Percentiles rank a stretch among this genome's conserved stretches.
phyloP scores from a whole-genome alignment of 2,113 vertebrate species.

The Xiphophorus hellerii region DNA sequence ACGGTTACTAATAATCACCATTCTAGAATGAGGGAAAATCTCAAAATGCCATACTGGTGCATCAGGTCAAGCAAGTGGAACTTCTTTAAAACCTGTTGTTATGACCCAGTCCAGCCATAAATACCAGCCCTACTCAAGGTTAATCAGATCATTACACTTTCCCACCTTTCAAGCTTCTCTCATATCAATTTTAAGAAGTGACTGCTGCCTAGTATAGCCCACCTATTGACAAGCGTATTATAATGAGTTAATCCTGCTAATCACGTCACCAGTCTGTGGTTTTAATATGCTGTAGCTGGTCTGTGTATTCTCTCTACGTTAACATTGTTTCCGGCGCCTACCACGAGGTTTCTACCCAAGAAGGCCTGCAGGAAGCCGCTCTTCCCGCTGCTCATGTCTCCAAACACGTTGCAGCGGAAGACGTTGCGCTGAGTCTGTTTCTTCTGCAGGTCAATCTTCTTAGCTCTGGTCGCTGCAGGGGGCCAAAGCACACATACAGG shows the following conservation, averaged over 20 bases:
- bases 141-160: not conserved
- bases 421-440: constrained; percentile 96
- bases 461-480: constrained; percentile 91
- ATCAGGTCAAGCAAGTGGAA: no score
- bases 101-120: not conserved
- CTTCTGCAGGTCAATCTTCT: constrained; percentile 97
- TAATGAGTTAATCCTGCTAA: constrained; percentile 14
- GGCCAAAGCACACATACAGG: constrained; percentile 3
- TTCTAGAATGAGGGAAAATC: no score
- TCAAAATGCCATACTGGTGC: no score
- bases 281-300: constrained; percentile 2
- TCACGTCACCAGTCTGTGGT: constrained; percentile 2
- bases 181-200: not conserved
- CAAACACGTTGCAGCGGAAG: constrained; percentile 95
- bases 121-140: not conserved
- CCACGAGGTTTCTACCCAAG: constrained; percentile 90
- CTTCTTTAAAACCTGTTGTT: not conserved
- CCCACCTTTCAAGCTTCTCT: not conserved
- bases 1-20: no score
- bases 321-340: constrained; percentile 62
- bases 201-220: not conserved
- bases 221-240: not conserved
- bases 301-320: no score
- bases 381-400: constrained; percentile 90
- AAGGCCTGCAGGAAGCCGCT: constrained; percentile 92